Base-by-base conservation (phyloP, 2,797 vertebrate genomes). In the Triplophysa bombifrons region DNA sequence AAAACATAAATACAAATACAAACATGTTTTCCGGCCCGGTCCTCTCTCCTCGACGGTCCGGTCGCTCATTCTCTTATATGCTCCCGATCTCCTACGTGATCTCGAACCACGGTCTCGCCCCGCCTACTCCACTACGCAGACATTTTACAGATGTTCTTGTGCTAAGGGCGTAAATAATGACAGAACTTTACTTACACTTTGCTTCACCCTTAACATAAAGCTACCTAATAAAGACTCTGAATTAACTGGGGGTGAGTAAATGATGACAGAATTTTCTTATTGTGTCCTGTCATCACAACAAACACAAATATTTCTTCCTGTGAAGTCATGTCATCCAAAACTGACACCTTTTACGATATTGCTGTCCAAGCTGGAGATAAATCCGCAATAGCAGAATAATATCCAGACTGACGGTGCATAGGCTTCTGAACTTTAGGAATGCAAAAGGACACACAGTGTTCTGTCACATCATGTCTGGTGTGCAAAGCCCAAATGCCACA, bases 401-500 rank as follows among this genome's bases (percentile, higher is more conserved):
- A 63, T 70, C 44, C 22, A 14, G 14, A 5, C 46, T 55, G 56
- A 41, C 13, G n/a, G 46, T 48, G 64, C 30, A 53, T 30, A 38
- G 6, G 34, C 44, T 55, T 25, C 30, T 77, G 9, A 63, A 22
- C 76, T 65, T 82, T 68, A 58, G 30, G 13, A 22, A 1, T 55
- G n/a, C n/a, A 12, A 73, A 8, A 44, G 50, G 50, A 72, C 38
- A 68, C 7, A 9, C 10, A 56, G 27, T 48, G 48, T 34, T 78
- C 34, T 4, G 41, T 71, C 30, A 16, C 48, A 70, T 27, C 30
- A 64, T 30, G 46, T 10, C 58, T 74, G 34, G 7, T 53, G 30
- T 11, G 27, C 10, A 10, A 71, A 81, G 30, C 20, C 61, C 74
- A 91, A 88, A 86, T 83, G 89, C 83, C 76, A 17, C 74, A 76